phyloP scores from a whole-genome alignment of 2,888 invertebrate species.

The Eumacrocentrus americanus region DNA sequence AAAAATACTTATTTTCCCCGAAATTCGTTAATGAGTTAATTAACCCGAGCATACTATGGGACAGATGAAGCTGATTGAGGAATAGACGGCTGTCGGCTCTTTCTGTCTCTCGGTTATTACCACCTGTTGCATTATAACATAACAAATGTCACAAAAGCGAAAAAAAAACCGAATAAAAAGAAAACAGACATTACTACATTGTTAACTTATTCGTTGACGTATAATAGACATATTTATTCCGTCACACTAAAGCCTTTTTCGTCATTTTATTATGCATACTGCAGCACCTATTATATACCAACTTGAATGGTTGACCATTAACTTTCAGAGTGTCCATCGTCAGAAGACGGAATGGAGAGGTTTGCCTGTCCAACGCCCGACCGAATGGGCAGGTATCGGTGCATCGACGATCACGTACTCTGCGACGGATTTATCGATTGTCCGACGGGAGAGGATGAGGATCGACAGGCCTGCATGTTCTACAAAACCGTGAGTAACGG shows the following conservation, averaged over 20 bases:
- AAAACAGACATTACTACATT: too few species aligned
- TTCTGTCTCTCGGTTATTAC: too few species aligned
- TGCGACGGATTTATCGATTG: slow-evolving; percentile 96
- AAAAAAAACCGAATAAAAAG: too few species aligned
- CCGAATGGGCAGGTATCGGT: slow-evolving; percentile 88
- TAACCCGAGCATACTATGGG: too few species aligned
- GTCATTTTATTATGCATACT: neutral
- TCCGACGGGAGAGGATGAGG: slow-evolving; percentile 91
- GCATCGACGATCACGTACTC: slow-evolving; percentile 93
- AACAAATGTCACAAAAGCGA: too few species aligned
- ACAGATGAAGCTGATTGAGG: too few species aligned
- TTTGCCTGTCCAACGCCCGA: slow-evolving; percentile 94
- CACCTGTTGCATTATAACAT: too few species aligned
- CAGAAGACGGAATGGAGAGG: slow-evolving; percentile 92
- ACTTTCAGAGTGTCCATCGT: slow-evolving; percentile 86
- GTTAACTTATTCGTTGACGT: too few species aligned
- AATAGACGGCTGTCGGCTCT: too few species aligned
- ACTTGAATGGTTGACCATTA: neutral
- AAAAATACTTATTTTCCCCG: neutral
- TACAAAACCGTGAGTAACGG: slow-evolving; percentile 85
- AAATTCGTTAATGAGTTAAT: too few species aligned
- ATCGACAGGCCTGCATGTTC: slow-evolving; percentile 93
- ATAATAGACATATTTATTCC: too few species aligned
- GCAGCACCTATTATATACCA: neutral
- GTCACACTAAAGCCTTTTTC: too few species aligned